These are phyloP conservation scores for Drosophila miranda DNA, from an alignment of 1,140 invertebrate species.

Conservation along the genomic window DNA sequence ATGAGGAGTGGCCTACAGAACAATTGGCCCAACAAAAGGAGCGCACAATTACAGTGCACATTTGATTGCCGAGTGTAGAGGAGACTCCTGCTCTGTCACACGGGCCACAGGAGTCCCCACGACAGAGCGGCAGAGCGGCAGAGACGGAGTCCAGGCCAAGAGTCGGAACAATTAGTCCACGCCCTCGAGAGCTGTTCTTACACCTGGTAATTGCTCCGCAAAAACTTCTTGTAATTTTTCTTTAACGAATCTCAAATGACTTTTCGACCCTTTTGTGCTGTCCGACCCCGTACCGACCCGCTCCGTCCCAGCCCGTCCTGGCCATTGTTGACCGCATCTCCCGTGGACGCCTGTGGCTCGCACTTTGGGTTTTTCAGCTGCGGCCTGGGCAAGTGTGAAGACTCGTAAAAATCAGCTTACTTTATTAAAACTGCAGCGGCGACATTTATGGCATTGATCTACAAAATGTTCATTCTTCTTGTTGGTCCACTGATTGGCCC, in stretches of 20 bases:
- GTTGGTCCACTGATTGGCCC: slow-evolving; percentile 35
- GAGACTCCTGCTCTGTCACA: slow-evolving; percentile 30
- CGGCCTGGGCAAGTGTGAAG: slow-evolving; percentile 28
- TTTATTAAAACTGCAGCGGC: slow-evolving; percentile 47
- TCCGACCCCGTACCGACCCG: neutral
- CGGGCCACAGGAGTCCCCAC: too few relatives aligned
- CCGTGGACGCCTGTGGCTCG: slow-evolving; percentile 24
- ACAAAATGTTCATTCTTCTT: slow-evolving; percentile 27
- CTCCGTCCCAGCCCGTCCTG: neutral
- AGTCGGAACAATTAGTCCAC: slow-evolving; percentile 73
- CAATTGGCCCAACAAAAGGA: slow-evolving; percentile 66
- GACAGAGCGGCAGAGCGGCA: too few relatives aligned
- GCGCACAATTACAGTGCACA: slow-evolving; percentile 67
- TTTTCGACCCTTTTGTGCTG: slow-evolving; percentile 47
- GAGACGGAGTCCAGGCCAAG: slow-evolving; percentile 24
- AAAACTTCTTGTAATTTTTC: slow-evolving; percentile 75
- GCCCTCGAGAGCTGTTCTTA: slow-evolving; percentile 62
- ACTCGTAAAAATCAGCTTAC: slow-evolving; percentile 36
- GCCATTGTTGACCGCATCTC: slow-evolving; percentile 49
- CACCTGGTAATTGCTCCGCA: slow-evolving; percentile 79
- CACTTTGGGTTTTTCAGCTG: slow-evolving; percentile 22
- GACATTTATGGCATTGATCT: slow-evolving; percentile 69
- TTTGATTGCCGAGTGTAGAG: slow-evolving; percentile 21
- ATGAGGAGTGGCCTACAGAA: slow-evolving; percentile 22
- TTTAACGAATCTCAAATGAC: slow-evolving; percentile 77